Conservation (phyloP, 2,113 vertebrate species). For the Apus apus region DNA sequence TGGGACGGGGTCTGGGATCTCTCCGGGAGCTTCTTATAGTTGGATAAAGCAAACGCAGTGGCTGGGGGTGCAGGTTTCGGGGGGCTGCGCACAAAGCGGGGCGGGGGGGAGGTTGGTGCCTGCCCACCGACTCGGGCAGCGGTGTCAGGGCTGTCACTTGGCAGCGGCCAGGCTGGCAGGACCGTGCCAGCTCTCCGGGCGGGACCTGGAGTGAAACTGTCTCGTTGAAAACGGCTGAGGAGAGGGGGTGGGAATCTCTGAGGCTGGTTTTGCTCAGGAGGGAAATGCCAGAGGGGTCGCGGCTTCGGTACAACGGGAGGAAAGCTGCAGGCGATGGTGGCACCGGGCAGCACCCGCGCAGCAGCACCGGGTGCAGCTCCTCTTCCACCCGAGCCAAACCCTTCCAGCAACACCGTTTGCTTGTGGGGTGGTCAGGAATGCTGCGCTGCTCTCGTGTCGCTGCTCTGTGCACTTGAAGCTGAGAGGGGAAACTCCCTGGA, state of each 20-base stretch:
- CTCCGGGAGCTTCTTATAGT: neutral
- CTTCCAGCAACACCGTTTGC: accelerated
- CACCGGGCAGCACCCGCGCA: accelerated
- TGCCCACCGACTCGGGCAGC: neutral
- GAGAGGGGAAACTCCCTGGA: neutral
- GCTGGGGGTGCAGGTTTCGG: neutral
- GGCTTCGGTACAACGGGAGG: neutral
- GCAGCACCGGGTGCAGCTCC: too few species aligned
- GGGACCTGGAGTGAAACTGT: neutral
- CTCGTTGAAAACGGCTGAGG: neutral
- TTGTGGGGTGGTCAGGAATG: neutral
- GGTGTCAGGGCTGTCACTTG: accelerated
- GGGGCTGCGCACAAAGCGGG: neutral
- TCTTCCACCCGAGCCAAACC: neutral
- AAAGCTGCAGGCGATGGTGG: neutral
- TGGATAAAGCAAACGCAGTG: neutral
- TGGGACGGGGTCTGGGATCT: neutral
- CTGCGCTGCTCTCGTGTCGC: accelerated
- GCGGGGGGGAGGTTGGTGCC: neutral
- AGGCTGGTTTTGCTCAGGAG: neutral
- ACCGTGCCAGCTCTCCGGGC: neutral
- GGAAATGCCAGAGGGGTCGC: accelerated
- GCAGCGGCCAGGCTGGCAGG: neutral
- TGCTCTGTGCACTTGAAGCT: neutral
- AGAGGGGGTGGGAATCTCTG: neutral